phyloP scores from a whole-genome alignment of 2,888 invertebrate species.

The Ceramica pisi region DNA sequence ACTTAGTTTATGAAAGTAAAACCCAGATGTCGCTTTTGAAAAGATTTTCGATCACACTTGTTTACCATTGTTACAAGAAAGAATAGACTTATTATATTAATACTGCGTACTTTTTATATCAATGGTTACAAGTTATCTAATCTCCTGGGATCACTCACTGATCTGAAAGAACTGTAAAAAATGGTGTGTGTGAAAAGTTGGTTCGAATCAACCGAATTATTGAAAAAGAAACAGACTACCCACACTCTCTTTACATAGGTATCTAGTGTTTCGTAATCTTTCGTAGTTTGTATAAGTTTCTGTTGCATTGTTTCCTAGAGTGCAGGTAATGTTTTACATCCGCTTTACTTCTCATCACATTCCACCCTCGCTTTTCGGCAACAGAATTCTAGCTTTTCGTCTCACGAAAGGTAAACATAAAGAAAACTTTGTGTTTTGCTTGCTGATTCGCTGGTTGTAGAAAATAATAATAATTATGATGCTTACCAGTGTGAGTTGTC shows the following conservation, averaged over 20 bases:
- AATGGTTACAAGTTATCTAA: not conserved
- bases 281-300: not conserved
- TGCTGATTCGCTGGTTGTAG: no score
- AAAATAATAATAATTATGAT: no score
- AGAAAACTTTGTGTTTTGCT: no score
- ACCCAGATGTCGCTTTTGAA: conserved; percentile 42
- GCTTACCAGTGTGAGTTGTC: no score
- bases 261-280: not conserved
- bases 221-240: not conserved
- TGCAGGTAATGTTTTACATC: conserved; percentile 21
- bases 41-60: not conserved
- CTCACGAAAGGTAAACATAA: not conserved
- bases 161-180: no score
- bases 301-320: not conserved
- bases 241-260: not conserved
- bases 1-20: conserved; percentile 9
- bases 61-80: no score
- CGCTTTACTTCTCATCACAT: not conserved
- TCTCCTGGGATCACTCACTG: not conserved
- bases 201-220: not conserved
- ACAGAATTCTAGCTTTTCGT: not conserved
- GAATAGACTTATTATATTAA: no score
- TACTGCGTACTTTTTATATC: no score
- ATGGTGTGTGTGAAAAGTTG: no score
- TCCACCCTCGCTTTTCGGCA: not conserved